Conservation (phyloP, 2,113 vertebrate genomes). For the Probosciger aterrimus region DNA sequence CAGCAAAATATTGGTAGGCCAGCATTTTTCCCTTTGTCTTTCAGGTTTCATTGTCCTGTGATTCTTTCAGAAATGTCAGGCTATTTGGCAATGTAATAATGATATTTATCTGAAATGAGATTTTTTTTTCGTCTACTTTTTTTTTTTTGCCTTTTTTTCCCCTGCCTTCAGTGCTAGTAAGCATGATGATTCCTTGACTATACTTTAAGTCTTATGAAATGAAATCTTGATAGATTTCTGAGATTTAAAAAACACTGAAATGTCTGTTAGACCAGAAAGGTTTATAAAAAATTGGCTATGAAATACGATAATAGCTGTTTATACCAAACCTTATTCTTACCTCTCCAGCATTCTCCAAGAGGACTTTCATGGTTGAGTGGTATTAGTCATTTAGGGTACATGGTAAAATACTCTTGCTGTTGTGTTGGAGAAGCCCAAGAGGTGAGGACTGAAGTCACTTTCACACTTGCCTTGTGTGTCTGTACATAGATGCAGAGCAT, state of each 20-base stretch:
- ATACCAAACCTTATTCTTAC: neutral
- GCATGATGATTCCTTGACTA: neutral
- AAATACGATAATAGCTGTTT: neutral
- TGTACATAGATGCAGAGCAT: neutral
- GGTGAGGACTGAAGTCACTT: neutral
- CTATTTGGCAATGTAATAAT: neutral
- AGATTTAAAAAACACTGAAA: neutral
- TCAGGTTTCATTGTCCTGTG: neutral
- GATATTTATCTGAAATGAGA: neutral
- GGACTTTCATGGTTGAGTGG: neutral
- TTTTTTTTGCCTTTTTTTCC: neutral
- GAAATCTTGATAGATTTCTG: neutral
- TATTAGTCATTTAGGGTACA: neutral
- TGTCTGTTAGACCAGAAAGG: neutral
- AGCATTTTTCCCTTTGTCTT: neutral
- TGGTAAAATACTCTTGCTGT: neutral
- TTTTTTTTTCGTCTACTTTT: neutral
- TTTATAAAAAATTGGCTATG: neutral
- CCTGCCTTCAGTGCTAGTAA: neutral
- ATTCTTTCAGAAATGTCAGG: neutral
- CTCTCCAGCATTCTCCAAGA: neutral
- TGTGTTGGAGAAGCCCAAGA: neutral
- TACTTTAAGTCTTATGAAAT: neutral
- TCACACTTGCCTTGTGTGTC: neutral
- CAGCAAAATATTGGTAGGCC: neutral